Conservation (phyloP, 2,113 vertebrate genomes). For the Zingel zingel region DNA sequence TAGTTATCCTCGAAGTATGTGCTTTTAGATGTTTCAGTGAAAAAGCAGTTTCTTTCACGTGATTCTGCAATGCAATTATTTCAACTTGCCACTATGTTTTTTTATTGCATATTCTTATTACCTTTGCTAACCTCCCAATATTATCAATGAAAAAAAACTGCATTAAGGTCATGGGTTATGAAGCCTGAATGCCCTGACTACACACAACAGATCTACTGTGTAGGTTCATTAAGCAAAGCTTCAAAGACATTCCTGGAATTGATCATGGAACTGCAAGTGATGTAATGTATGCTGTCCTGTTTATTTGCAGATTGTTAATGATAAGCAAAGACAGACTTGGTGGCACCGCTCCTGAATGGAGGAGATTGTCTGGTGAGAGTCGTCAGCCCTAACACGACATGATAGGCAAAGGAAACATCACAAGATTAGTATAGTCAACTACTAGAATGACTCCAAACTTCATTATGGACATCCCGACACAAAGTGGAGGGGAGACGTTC, state of each 20-base stretch:
- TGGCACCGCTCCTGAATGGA: slow-evolving; percentile 80
- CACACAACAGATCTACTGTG: slow-evolving; percentile 63
- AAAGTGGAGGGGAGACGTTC: slow-evolving; percentile 49
- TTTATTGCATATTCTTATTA: slow-evolving; percentile 28
- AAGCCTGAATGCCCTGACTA: slow-evolving; percentile 42
- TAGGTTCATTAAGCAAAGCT: slow-evolving; percentile 81
- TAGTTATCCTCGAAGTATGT: background rate
- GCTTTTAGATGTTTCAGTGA: background rate
- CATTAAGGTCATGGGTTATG: slow-evolving; percentile 62
- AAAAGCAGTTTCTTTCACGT: slow-evolving; percentile 19
- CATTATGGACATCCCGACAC: slow-evolving; percentile 55
- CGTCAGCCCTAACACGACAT: slow-evolving; percentile 75
- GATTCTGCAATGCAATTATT: background rate
- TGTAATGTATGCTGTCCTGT: slow-evolving; percentile 85
- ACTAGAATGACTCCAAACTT: slow-evolving; percentile 74
- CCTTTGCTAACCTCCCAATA: slow-evolving; percentile 17
- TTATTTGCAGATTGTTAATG: slow-evolving; percentile 86
- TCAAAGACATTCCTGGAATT: slow-evolving; percentile 85
- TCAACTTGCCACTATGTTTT: background rate
- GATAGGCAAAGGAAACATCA: slow-evolving; percentile 78
- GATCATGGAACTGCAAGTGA: slow-evolving; percentile 83
- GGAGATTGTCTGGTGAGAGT: slow-evolving; percentile 75
- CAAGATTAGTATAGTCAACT: slow-evolving; percentile 72
- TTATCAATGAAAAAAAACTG: slow-evolving; percentile 42
- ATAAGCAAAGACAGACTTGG: slow-evolving; percentile 83